phyloP scores from a whole-genome alignment of 2,797 vertebrate species.

The Clarias pachynema region DNA sequence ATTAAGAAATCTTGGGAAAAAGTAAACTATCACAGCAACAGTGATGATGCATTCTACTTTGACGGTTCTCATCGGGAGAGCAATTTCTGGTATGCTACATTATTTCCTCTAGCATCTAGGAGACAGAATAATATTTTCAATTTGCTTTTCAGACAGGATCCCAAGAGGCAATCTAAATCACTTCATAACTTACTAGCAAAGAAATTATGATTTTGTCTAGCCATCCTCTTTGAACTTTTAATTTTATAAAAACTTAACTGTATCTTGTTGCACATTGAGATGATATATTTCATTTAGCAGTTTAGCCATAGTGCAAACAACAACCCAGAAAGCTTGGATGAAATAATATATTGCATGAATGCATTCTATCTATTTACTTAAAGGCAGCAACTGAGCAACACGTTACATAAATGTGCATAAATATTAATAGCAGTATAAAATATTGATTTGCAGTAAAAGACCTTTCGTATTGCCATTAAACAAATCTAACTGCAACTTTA shows the following conservation, averaged over 20 bases:
- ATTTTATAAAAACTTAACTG: slow-evolving; percentile 1
- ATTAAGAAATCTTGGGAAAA: not conserved
- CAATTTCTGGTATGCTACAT: not conserved
- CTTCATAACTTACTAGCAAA: not conserved
- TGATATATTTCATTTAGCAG: not conserved
- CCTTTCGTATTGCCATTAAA: not conserved
- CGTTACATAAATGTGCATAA: not conserved
- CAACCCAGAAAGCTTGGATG: not conserved
- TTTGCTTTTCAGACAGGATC: slow-evolving; percentile 26
- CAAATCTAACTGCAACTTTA: slow-evolving; percentile 2
- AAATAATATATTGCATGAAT: not conserved
- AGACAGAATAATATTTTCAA: slow-evolving; percentile 6
- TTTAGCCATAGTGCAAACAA: not conserved
- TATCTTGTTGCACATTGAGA: slow-evolving; percentile 5
- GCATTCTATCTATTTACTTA: not conserved
- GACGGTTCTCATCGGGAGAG: not conserved
- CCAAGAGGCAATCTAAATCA: slow-evolving; percentile 2
- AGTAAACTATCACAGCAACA: not conserved
- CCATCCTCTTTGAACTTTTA: slow-evolving; percentile 11
- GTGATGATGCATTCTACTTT: not conserved
- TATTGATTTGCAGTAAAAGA: slow-evolving; percentile 1
- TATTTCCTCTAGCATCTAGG: not conserved
- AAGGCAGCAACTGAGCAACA: not conserved
- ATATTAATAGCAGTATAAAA: not conserved
- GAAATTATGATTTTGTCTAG: not conserved